Evolutionary conservation across 2,797 vertebrate genomes (phyloP), one percentile per base, ranked within the genome.

Genomic region (Cryptoprocta ferox): DNA sequence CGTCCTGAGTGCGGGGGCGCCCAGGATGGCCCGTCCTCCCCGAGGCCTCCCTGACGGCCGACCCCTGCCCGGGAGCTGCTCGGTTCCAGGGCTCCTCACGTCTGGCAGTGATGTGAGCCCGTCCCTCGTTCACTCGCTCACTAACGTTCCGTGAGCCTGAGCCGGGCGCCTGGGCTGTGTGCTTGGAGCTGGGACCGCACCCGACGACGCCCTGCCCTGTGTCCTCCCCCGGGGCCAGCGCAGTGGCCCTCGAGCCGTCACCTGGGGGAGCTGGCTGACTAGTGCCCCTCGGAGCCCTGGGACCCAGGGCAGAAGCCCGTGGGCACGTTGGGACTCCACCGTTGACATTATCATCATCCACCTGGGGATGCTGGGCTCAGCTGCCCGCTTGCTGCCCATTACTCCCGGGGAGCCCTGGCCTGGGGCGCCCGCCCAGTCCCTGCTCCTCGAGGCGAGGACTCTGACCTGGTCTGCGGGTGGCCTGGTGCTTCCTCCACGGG

Each of bases 261-360:
- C 6, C 30, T 1, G 4, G 21, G 0, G 0, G 14, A 37, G 24
- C 19, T 3, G 66, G 73, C 5, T 65, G 61, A 16, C 3, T 37
- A 10, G 15, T 15, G n/a, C n/a, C 5, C 12, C 78, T 48, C 32
- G 6, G 81, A 30, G 21, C 30, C 53, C 63, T 21, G 66, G 28
- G 14, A 16, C 32, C 19, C 32, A 4, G 39, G 59, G 26, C 24
- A 42, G 80, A 63, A 63, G 26, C 9, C 7, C 37, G 2, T 1
- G 37, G 26, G 6, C 19, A 8, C 11, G 1, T 26, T 5, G 5
- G 50, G 30, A 8, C 76, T 8, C 28, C 26, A 14, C 16, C 12
- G 42, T 1, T 35, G 59, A 59, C n/a, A 1, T 3, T 28, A 32
- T 21, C 21, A 4, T 28, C 65, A 19, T 30, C 30, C n/a, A 37